Evolutionary conservation across 2,113 vertebrate genomes (phyloP), one percentile per base, ranked within the genome.

Genomic region (Ptyas mucosa): DNA sequence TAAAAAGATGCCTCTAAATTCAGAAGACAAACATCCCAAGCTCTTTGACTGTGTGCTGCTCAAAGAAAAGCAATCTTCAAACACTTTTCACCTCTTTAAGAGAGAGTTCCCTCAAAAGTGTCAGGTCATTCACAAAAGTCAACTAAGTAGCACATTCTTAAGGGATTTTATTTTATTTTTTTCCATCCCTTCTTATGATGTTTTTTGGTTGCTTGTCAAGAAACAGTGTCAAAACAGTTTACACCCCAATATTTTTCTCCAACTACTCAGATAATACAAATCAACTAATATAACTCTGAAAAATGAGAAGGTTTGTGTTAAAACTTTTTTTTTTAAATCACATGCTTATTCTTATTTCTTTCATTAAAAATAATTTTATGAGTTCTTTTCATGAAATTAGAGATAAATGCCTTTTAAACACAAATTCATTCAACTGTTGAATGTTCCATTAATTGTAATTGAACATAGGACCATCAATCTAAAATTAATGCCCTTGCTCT

Each of bases 31-130:
- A 26, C 26, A 34, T 49, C 49, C 85, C 11, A 51, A 26, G n/a
- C 85, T 52, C 26, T 87, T 49, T 52, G 24, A 87, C 14, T 23
- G 58, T 8, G 3, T 52, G 49, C 11, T 14, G 34, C 69, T 81
- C 2, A 43, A 43, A 81, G 75, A 81, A 81, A 43, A 81, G 75
- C 18, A 43, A 81, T 21, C 75, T 81, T 81, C 75, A 81, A 95
- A 96, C 97, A 97, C 97, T 98, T 98, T 97, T 96, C 98, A 98
- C 98, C 98, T 98, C 97, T 98, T 98, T 98, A 98, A 96, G 97
- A 97, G 94, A 95, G 96, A 96, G 96, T 85, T 96, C 96, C 96
- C 94, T 96, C 96, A 95, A 95, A 96, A 95, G 89, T 94, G 69
- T 91, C 7, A 3, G 91, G 94, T 96, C 95, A 85, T 96, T 96